Evolutionary conservation across 2,888 invertebrate genomes (phyloP).

Genomic region (Drosophila siamana): DNA sequence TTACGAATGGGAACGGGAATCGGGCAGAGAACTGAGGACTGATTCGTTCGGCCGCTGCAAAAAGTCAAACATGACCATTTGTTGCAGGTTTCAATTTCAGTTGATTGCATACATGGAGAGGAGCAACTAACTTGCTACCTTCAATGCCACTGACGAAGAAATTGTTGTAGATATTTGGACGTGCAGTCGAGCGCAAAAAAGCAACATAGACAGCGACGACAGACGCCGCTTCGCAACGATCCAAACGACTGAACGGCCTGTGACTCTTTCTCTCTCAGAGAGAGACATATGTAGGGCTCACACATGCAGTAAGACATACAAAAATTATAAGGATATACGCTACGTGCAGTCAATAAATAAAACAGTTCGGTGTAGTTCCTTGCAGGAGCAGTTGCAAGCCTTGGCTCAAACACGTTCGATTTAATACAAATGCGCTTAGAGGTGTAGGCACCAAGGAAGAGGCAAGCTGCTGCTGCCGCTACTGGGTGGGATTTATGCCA

Average conservation of each 20-base stretch:
- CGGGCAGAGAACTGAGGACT: conserved; percentile 13
- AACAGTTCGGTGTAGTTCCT: conserved; percentile 72
- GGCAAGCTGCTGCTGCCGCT: no score
- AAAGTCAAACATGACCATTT: conserved; percentile 77
- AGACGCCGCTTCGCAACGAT: conserved; percentile 48
- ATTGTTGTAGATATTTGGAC: conserved; percentile 77
- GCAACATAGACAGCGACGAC: conserved; percentile 59
- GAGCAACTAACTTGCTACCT: conserved; percentile 46
- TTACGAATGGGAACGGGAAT: not conserved
- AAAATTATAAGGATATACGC: conserved; percentile 80
- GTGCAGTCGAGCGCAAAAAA: conserved; percentile 74
- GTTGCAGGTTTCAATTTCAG: conserved; percentile 79
- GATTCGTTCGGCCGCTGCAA: conserved; percentile 62
- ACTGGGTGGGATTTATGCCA: conserved; percentile 64
- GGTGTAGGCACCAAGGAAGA: conserved; percentile 29
- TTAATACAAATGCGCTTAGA: conserved; percentile 77
- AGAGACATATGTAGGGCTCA: conserved; percentile 62
- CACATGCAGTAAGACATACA: conserved; percentile 59
- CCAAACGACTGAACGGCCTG: conserved; percentile 40
- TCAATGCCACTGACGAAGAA: conserved; percentile 66
- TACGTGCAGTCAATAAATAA: conserved; percentile 81
- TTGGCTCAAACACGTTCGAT: conserved; percentile 72
- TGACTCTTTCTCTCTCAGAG: conserved; percentile 8
- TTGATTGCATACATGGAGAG: conserved; percentile 67
- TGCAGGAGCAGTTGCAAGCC: conserved; percentile 34